These are phyloP conservation scores for Dufourea novaeangliae DNA, from an alignment of 1,140 invertebrate genomes.

Conservation along the genomic window DNA sequence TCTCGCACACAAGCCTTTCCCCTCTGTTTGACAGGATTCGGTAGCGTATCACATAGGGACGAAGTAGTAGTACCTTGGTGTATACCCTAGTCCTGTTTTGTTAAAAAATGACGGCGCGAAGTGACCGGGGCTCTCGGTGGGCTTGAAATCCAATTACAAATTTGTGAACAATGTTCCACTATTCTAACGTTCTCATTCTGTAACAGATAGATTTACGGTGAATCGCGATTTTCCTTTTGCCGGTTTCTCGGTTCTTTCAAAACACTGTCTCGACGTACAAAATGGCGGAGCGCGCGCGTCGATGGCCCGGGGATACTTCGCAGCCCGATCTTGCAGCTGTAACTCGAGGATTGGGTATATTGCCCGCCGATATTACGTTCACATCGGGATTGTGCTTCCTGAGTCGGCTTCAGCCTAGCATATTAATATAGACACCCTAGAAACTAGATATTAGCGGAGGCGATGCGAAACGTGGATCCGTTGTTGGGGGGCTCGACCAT, in stretches of 20 bases:
- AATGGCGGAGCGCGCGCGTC: neutral
- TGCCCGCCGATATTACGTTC: slow-evolving; percentile 37
- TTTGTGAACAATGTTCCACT: no score
- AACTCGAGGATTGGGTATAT: slow-evolving; percentile 38
- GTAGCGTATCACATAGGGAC: slow-evolving; percentile 39
- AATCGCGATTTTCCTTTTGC: no score
- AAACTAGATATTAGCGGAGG: slow-evolving; percentile 35
- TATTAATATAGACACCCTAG: slow-evolving; percentile 60
- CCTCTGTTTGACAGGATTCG: slow-evolving; percentile 49
- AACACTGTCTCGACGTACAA: no score
- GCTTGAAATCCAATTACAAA: no score
- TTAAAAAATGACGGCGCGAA: slow-evolving; percentile 19
- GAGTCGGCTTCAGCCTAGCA: slow-evolving; percentile 56
- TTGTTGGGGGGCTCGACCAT: no score
- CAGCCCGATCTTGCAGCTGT: slow-evolving; percentile 18
- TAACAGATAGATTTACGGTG: no score
- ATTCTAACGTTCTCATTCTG: no score
- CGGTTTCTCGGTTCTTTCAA: no score
- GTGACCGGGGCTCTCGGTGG: neutral
- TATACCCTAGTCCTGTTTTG: slow-evolving; percentile 49
- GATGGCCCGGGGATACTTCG: neutral
- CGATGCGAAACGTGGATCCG: slow-evolving; percentile 30
- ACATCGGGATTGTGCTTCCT: slow-evolving; percentile 51
- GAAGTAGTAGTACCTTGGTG: slow-evolving; percentile 37
- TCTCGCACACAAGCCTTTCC: slow-evolving; percentile 35